Base-by-base conservation (phyloP, 2,888 invertebrate genomes). In the Kryphioiulus occultus region DNA sequence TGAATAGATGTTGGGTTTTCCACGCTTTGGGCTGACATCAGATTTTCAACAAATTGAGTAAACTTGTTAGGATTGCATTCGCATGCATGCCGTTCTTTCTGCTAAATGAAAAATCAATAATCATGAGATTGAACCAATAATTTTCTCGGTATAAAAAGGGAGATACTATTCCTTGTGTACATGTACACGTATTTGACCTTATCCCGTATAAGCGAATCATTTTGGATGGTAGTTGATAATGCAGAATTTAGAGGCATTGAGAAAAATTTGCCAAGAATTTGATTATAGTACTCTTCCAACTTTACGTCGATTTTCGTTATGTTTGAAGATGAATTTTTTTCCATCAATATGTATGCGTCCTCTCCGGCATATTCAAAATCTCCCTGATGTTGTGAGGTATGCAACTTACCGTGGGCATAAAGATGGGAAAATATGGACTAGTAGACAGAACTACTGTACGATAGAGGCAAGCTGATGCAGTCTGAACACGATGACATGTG, bases 241-340 rank as follows among this genome's bases (percentile, higher is more conserved):
- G 10, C 68, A 68, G 68, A n/a, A n/a, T 68, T 68, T 68, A n/a
- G 9, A 68, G 26, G 68, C 68, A 22, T 22, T 26, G 68, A 68
- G 22, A 22, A 68, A 68, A 68, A 68, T 68, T 68, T 68, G 22
- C 22, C 68, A 68, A 22, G 68, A 68, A 68, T 68, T 68, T 68
- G 68, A 68, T 68, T 68, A 68, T 22, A 26, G 22, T 68, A 68
- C 68, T 68, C 68, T 9, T 68, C n/a, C 68, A 22, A 68, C 68
- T 68, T 68, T 22, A 22, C 68, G 68, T 68, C 68, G 68, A 68
- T 68, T 68, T 68, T 68, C 68, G 68, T 68, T 68, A 68, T 68
- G n/a, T n/a, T 68, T 10, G 10, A 26, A 68, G 68, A 68, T 68
- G 68, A 68, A 22, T 26, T 68, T 68, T 68, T 68, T 68, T 22